Conservation (phyloP, 2,113 vertebrate species). For the Geothlypis trichas region DNA sequence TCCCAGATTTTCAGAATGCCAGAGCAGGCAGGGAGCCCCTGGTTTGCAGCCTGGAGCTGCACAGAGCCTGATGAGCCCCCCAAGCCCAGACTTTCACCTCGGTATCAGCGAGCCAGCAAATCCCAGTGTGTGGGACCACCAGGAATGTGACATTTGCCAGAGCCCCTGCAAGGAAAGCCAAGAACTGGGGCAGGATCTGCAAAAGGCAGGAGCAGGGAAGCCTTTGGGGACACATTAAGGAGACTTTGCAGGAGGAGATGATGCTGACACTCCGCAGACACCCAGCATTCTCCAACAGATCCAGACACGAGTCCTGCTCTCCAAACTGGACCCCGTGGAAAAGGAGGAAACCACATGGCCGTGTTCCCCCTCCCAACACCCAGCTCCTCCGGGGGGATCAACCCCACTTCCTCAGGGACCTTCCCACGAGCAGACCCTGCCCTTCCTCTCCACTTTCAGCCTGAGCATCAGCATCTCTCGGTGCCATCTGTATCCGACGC, state of each 20-base stretch:
- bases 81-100: neutral
- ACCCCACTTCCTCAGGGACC: neutral
- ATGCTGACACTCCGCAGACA: rapidly evolving
- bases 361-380: neutral
- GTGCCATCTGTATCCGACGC: rapidly evolving
- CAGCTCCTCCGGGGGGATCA: neutral
- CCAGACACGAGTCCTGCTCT: neutral
- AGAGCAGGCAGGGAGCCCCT: neutral
- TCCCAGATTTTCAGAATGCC: neutral
- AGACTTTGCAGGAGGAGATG: neutral
- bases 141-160: conserved; percentile 38
- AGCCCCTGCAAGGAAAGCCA: neutral
- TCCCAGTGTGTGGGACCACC: neutral
- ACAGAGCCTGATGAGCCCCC: neutral
- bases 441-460: rapidly evolving
- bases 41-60: neutral
- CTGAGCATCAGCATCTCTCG: neutral
- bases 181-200: conserved; percentile 21
- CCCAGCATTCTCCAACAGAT: neutral
- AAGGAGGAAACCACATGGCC: neutral
- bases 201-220: neutral
- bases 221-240: neutral
- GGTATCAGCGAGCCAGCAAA: conserved; percentile 36
- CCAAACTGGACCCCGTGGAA: rapidly evolving
- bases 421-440: neutral